Evolutionary conservation across 2,888 invertebrate species (phyloP).

Genomic region (Troides aeacus): DNA sequence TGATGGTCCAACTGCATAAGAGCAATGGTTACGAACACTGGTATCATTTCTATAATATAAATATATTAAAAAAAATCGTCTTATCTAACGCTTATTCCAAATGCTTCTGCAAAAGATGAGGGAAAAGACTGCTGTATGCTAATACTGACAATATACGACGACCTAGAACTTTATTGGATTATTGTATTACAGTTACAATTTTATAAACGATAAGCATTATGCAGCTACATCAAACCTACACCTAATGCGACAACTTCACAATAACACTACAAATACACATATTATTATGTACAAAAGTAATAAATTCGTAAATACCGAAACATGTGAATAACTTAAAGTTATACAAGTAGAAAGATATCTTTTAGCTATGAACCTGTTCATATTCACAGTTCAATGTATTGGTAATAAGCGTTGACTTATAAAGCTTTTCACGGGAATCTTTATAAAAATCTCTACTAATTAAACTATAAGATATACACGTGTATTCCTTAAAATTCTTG

Average conservation of each 20-base stretch:
- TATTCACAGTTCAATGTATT: background rate
- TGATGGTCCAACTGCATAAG: conserved; percentile 27
- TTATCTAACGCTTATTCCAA: conserved; percentile 11
- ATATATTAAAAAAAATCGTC: conserved; percentile 3
- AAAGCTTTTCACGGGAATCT: background rate
- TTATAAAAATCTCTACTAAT: background rate
- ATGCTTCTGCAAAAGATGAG: conserved; percentile 19
- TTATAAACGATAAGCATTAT: conserved; percentile 15
- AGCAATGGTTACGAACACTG: conserved; percentile 7
- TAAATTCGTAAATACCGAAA: too few species aligned
- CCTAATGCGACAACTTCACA: background rate
- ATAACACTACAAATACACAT: background rate
- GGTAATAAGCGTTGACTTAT: background rate
- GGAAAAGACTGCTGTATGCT: conserved; percentile 7
- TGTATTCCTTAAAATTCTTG: background rate
- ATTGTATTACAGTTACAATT: conserved; percentile 36
- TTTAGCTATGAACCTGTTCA: background rate
- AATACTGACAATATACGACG: conserved; percentile 40
- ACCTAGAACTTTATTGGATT: conserved; percentile 67
- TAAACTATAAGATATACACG: conserved; percentile 1
- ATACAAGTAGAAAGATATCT: background rate
- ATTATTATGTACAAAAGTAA: background rate
- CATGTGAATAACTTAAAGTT: background rate
- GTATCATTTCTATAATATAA: conserved; percentile 5
- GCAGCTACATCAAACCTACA: background rate